Conservation (phyloP, 2,113 vertebrate genomes). For the Mugil cephalus region DNA sequence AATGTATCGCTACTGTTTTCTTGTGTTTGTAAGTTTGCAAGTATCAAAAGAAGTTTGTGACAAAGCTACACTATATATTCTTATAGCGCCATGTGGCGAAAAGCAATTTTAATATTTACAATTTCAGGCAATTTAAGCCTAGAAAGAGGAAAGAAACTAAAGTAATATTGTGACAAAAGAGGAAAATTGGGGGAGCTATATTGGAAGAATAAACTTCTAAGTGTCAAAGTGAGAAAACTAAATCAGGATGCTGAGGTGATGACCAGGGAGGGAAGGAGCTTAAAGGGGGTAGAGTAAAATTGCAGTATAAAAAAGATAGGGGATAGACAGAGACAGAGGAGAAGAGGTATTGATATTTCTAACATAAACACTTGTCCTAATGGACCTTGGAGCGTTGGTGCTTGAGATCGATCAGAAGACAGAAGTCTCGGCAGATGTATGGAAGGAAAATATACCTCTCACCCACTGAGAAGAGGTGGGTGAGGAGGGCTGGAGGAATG, state of each 20-base stretch:
- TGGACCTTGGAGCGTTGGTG: constrained; percentile 56
- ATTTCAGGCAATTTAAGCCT: constrained; percentile 51
- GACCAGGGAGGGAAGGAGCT: constrained; percentile 25
- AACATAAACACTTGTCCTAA: constrained; percentile 74
- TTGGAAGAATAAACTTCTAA: constrained; percentile 44
- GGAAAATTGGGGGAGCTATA: constrained; percentile 36
- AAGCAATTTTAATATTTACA: constrained; percentile 57
- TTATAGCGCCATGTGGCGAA: constrained; percentile 46
- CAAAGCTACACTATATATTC: constrained; percentile 38
- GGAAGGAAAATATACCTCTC: constrained; percentile 73
- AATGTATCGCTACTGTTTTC: constrained; percentile 16
- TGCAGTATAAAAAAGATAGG: constrained; percentile 17
- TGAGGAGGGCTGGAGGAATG: constrained; percentile 10
- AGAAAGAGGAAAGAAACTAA: constrained; percentile 36
- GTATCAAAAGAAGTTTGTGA: constrained; percentile 55
- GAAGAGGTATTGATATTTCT: constrained; percentile 67
- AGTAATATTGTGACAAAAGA: constrained; percentile 49
- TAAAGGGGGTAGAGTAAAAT: constrained; percentile 19
- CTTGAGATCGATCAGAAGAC: constrained; percentile 65
- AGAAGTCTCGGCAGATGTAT: constrained; percentile 67
- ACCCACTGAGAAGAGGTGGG: constrained; percentile 58
- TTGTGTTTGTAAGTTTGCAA: constrained; percentile 18
- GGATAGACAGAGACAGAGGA: constrained; percentile 25
- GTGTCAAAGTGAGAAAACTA: constrained; percentile 38
- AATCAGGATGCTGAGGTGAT: constrained; percentile 35